Conservation (phyloP, 2,113 vertebrate genomes). For the Eleginops maclovinus region DNA sequence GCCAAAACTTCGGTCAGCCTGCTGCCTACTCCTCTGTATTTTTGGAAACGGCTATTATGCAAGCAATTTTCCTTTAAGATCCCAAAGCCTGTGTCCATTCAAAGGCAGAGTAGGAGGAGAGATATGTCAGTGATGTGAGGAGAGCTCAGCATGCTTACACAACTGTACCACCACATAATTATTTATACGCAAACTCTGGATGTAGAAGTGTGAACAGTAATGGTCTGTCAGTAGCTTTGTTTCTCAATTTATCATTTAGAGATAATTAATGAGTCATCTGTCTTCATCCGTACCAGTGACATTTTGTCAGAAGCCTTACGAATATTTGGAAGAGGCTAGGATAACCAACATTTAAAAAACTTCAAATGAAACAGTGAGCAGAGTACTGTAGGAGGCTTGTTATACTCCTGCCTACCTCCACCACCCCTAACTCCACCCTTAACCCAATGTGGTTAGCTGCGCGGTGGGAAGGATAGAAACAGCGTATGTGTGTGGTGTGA, state of each 20-base stretch:
- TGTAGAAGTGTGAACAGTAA: conserved; percentile 33
- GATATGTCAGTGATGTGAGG: conserved; percentile 60
- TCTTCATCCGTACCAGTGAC: conserved; percentile 16
- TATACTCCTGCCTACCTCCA: conserved; percentile 63
- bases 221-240: conserved; percentile 42
- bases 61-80: conserved; percentile 80
- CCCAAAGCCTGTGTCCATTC: conserved; percentile 51
- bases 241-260: conserved; percentile 36
- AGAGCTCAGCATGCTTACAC: conserved; percentile 31
- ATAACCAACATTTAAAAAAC: conserved; percentile 36
- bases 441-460: conserved; percentile 75
- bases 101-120: conserved; percentile 43
- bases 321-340: conserved; percentile 59
- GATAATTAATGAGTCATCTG: conserved; percentile 38
- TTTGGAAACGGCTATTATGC: conserved; percentile 82
- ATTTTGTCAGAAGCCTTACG: conserved; percentile 47
- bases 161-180: conserved; percentile 10
- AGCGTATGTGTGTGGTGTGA: conserved; percentile 52
- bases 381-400: conserved; percentile 68
- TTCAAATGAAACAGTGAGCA: conserved; percentile 68
- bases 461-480: conserved; percentile 67
- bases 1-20: conserved; percentile 76
- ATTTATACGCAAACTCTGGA: conserved; percentile 30
- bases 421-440: conserved; percentile 72
- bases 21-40: conserved; percentile 78